Conservation (phyloP, 2,797 vertebrate species). For the Nannoperca obscura region DNA sequence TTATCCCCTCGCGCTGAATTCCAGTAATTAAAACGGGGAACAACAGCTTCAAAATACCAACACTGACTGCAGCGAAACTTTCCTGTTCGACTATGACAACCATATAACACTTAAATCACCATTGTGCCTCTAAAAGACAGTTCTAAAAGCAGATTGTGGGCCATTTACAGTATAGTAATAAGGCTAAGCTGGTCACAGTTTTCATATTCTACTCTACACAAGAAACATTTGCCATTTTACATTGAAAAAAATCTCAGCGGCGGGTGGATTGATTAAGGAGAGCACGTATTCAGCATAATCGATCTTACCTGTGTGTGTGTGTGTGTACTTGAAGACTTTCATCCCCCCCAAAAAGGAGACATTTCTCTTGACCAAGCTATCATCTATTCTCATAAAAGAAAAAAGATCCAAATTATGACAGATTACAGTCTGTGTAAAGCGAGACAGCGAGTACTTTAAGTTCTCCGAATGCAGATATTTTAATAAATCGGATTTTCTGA, state of each 20-base stretch:
- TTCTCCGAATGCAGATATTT: conserved; percentile 31
- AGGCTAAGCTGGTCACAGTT: conserved; percentile 83
- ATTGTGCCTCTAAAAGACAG: conserved; percentile 60
- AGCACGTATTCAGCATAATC: conserved; percentile 62
- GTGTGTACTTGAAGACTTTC: conserved; percentile 47
- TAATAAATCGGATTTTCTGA: conserved; percentile 31
- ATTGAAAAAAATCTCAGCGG: conserved; percentile 70
- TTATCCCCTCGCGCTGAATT: conserved; percentile 30
- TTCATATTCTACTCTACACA: conserved; percentile 76
- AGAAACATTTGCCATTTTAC: conserved; percentile 74
- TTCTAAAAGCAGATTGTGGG: conserved; percentile 65
- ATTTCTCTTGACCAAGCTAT: conserved; percentile 29
- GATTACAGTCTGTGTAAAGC: conserved; percentile 35
- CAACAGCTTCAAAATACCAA: conserved; percentile 69
- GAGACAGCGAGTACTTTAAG: conserved; percentile 44
- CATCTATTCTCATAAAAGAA: conserved; percentile 50
- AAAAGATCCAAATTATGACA: conserved; percentile 53
- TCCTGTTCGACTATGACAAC: conserved; percentile 65
- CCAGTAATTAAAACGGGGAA: conserved; percentile 61
- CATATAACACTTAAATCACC: conserved; percentile 70
- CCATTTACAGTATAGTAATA: conserved; percentile 73
- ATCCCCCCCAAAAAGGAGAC: conserved; percentile 22
- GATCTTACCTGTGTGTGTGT: conserved; percentile 44
- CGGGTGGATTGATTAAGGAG: conserved; percentile 48
- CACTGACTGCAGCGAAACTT: conserved; percentile 57